phyloP scores from a whole-genome alignment of 2,888 invertebrate species.

The Fissipunctia ypsillon region DNA sequence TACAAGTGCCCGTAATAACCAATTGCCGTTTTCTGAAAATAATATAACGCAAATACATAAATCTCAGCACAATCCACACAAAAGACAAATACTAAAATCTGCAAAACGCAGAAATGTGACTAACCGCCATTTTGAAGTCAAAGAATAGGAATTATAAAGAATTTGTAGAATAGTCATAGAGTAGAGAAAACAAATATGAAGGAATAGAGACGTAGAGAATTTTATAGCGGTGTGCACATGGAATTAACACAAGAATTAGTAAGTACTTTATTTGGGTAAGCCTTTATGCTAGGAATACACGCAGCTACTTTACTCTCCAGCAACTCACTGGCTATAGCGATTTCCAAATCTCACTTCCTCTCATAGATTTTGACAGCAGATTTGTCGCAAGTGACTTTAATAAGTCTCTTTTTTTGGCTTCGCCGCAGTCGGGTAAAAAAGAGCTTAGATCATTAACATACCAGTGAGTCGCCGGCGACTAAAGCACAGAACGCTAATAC shows the following conservation, averaged over 20 bases:
- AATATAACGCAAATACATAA: constrained; percentile 24
- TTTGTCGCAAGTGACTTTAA: too few species aligned
- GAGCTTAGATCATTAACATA: too few species aligned
- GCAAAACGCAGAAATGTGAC: constrained; percentile 70
- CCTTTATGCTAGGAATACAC: neutral
- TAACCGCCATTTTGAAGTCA: constrained; percentile 77
- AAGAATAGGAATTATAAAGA: constrained; percentile 8
- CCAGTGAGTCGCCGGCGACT: too few species aligned
- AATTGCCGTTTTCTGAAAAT: constrained; percentile 52
- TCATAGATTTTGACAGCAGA: too few species aligned
- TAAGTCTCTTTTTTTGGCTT: too few species aligned
- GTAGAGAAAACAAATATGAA: neutral
- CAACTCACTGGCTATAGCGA: too few species aligned
- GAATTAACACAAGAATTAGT: neutral
- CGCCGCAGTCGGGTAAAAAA: too few species aligned
- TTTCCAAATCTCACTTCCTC: too few species aligned
- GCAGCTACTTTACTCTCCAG: neutral
- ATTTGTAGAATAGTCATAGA: constrained; percentile 5
- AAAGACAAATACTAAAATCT: constrained; percentile 25
- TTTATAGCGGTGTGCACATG: neutral
- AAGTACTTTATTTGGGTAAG: neutral
- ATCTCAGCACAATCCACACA: constrained; percentile 17
- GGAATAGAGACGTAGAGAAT: neutral
- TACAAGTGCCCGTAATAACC: constrained; percentile 30
- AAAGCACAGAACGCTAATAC: too few species aligned